Evolutionary conservation across 2,797 vertebrate genomes (phyloP).

Genomic region (Zalophus californianus): DNA sequence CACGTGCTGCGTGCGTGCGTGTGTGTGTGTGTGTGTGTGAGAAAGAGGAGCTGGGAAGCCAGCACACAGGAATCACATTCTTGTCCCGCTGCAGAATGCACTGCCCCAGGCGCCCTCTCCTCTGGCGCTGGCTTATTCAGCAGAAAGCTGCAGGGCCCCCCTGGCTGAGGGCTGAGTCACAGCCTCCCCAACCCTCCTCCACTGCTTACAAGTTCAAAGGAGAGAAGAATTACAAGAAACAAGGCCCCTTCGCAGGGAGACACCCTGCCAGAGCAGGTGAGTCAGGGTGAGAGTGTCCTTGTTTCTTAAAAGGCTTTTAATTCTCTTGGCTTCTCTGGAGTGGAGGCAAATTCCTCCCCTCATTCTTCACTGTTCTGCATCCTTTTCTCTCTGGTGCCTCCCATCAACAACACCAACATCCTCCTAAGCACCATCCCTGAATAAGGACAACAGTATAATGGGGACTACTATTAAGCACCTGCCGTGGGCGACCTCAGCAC

Average conservation of each 20-base stretch:
- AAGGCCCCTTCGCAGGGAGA: neutral
- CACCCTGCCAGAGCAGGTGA: neutral
- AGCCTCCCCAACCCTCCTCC: neutral
- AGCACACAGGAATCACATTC: constrained; percentile 37
- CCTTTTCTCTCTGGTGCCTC: neutral
- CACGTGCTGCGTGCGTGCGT: neutral
- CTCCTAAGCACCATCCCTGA: neutral
- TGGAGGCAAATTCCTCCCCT: neutral
- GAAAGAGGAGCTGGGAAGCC: neutral
- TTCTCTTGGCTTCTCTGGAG: neutral
- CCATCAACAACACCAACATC: neutral
- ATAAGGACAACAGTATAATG: no score
- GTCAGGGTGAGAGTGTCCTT: neutral
- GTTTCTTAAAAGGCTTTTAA: neutral
- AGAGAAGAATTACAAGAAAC: neutral
- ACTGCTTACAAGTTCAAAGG: constrained; percentile 27
- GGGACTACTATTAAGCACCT: neutral
- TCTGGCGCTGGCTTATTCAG: neutral
- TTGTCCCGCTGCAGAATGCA: neutral
- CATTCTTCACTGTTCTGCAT: neutral
- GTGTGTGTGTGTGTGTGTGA: neutral
- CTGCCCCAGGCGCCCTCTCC: neutral
- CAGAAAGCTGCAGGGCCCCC: neutral
- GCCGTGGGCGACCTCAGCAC: neutral
- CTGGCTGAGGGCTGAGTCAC: constrained; percentile 22